Conservation (phyloP, 2,113 vertebrate genomes). For the Calypte anna region DNA sequence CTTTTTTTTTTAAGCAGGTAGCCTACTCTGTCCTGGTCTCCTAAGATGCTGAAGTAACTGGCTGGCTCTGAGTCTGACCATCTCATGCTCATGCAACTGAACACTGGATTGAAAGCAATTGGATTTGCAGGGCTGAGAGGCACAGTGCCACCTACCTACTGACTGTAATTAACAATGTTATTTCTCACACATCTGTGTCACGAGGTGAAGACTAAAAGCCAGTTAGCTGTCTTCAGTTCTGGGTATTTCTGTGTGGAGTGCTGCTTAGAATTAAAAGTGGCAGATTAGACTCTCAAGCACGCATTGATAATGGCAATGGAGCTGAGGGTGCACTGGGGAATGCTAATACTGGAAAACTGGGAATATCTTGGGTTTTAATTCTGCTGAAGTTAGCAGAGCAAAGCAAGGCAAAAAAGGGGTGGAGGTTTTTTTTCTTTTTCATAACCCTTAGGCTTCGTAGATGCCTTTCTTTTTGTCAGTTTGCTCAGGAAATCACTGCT, state of each 20-base stretch:
- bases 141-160: neutral
- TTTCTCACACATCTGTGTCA: neutral
- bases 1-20: neutral
- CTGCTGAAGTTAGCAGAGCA: constrained; percentile 25
- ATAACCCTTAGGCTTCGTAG: constrained; percentile 19
- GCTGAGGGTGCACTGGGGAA: neutral
- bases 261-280: constrained; percentile 39
- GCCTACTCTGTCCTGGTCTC: neutral
- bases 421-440: neutral
- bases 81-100: neutral
- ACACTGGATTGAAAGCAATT: neutral
- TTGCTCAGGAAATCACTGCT: neutral
- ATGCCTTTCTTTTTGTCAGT: constrained; percentile 45
- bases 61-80: neutral
- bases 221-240: neutral
- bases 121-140: constrained; percentile 5
- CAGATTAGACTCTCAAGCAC: constrained; percentile 35
- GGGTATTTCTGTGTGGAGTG: constrained; percentile 37
- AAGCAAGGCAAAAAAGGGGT: neutral
- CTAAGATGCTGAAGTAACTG: neutral
- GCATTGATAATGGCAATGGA: neutral
- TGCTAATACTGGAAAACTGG: constrained; percentile 25
- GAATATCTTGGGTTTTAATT: constrained; percentile 42
- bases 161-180: neutral
- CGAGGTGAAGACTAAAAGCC: neutral